Conservation (phyloP, 2,888 invertebrate genomes). For the Torymus aiolomorphi region DNA sequence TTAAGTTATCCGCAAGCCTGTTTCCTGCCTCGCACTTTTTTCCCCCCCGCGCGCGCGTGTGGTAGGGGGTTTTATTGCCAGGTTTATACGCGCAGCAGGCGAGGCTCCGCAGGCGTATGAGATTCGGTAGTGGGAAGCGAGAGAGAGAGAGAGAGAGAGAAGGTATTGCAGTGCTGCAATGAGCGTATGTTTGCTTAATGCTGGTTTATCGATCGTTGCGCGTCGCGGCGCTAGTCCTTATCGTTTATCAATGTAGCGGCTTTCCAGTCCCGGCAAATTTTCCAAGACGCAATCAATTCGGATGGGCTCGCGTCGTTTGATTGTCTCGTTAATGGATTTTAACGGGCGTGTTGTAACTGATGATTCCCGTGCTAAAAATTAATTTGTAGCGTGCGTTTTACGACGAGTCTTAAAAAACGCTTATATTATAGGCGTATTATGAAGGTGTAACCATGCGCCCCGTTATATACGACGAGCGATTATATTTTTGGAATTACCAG, state of each 20-base stretch:
- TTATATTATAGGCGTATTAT: no score
- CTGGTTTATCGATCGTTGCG: slow-evolving; percentile 33
- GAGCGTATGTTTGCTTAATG: slow-evolving; percentile 45
- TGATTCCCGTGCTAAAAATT: no score
- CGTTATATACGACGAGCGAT: no score
- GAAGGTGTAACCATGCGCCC: no score
- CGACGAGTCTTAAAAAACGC: background rate
- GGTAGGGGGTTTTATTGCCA: slow-evolving; percentile 34
- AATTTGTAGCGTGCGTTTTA: background rate
- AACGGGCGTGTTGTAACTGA: no score
- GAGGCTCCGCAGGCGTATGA: no score
- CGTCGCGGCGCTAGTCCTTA: slow-evolving; percentile 12
- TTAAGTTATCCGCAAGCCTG: slow-evolving; percentile 22
- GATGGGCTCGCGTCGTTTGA: no score
- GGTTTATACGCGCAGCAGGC: background rate
- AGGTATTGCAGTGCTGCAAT: slow-evolving; percentile 25
- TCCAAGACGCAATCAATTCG: no score
- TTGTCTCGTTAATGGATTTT: background rate
- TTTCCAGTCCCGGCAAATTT: background rate
- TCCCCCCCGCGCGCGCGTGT: background rate
- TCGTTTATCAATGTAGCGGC: slow-evolving; percentile 26
- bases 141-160: background rate
- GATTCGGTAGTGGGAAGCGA: no score
- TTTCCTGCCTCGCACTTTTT: background rate
- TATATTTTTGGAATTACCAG: no score